A percentile compares a stretch with the other conserved stretches of the same genome.
phyloP scores from a whole-genome alignment of 2,888 invertebrate species.

The Synergus laeviventris region DNA sequence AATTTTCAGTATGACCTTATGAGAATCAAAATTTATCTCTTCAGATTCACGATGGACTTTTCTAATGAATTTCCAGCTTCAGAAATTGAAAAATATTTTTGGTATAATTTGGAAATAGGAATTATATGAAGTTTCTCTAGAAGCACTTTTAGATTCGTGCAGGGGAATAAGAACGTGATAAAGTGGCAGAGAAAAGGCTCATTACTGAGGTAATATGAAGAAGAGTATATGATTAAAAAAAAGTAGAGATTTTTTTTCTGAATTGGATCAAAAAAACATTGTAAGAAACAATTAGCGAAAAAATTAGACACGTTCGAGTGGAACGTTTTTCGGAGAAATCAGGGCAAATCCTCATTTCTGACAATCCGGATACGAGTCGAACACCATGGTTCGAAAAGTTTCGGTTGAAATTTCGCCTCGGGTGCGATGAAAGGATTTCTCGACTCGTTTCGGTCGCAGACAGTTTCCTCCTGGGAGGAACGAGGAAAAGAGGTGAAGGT shows the following conservation, averaged over 20 bases:
- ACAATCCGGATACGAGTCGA: constrained; percentile 25
- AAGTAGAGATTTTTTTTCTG: neutral
- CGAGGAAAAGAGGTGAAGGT: constrained; percentile 15
- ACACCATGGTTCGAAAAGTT: constrained; percentile 15
- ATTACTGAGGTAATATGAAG: constrained; percentile 8
- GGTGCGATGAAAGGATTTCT: constrained; percentile 37
- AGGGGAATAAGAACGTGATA: constrained; percentile 22
- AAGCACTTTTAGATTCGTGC: constrained; percentile 8
- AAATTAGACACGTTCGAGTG: constrained; percentile 19
- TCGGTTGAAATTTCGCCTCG: constrained; percentile 26
- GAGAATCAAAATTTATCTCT: too few relatives aligned
- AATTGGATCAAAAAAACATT: neutral
- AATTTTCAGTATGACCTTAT: neutral
- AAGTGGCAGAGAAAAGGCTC: neutral
- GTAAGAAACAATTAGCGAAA: neutral
- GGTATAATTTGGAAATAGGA: neutral
- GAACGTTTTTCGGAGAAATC: constrained; percentile 12
- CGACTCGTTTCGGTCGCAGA: constrained; percentile 29
- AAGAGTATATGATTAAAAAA: neutral
- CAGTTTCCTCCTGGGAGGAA: constrained; percentile 15
- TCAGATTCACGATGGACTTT: constrained; percentile 51
- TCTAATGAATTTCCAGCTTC: constrained; percentile 47
- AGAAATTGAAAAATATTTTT: neutral
- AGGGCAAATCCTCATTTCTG: constrained; percentile 1
- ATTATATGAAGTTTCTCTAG: neutral